These are phyloP conservation scores for Drosophila saltans DNA, from an alignment of 1,140 invertebrate genomes.

Conservation along the genomic window DNA sequence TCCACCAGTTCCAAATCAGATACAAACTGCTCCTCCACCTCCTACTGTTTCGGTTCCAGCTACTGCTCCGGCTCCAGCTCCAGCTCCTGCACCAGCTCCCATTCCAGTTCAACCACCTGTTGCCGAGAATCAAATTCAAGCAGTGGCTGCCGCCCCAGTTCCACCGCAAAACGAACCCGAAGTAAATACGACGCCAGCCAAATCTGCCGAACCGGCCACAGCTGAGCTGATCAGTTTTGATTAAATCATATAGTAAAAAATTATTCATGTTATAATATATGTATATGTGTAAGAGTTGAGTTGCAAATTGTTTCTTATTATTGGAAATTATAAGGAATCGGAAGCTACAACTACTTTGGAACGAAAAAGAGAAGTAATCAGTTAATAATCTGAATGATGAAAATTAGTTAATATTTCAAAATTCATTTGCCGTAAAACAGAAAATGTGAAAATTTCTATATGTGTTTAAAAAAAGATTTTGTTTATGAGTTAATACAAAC, in stretches of 20 bases:
- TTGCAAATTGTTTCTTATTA: neutral
- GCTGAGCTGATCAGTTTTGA: conserved; percentile 90
- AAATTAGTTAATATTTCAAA: no score
- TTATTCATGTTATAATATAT: neutral
- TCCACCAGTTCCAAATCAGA: conserved; percentile 68
- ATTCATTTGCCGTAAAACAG: no score
- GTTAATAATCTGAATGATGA: no score
- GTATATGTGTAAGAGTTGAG: neutral
- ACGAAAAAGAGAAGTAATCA: no score
- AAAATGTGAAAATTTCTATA: no score
- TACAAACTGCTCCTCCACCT: conserved; percentile 58
- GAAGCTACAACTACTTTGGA: neutral
- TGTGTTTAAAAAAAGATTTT: no score
- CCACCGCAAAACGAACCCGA: conserved; percentile 82
- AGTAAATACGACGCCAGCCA: conserved; percentile 63
- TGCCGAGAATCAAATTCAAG: conserved; percentile 57
- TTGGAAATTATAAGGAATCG: no score
- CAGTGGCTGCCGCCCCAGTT: conserved; percentile 68
- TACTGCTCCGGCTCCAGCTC: conserved; percentile 43
- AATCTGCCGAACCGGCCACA: conserved; percentile 84
- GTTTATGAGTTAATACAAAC: no score
- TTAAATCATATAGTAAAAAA: conserved; percentile 78
- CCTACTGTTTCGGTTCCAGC: conserved; percentile 14
- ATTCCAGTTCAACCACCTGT: conserved; percentile 71
- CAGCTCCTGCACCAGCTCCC: conserved; percentile 38